These are phyloP conservation scores for Acrobasis suavella DNA, from an alignment of 2,888 invertebrate genomes.

Conservation along the genomic window DNA sequence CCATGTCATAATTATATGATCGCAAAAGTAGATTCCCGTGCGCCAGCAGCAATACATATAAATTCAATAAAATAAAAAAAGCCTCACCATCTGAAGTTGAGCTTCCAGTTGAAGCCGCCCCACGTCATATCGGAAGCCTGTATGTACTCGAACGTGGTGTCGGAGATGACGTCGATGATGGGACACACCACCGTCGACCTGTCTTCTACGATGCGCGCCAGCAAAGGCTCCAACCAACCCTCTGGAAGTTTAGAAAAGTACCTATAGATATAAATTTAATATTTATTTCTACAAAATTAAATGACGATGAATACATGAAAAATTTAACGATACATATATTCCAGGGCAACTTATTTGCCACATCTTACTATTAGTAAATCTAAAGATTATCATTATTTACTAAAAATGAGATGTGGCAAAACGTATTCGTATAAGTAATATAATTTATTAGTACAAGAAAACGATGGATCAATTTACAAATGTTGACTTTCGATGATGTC, in stretches of 20 bases:
- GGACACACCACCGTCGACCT: conserved; percentile 97
- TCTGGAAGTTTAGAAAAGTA: conserved; percentile 75
- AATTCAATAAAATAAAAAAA: background rate
- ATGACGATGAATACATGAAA: no score
- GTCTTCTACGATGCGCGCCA: conserved; percentile 95
- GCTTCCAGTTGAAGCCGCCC: conserved; percentile 99
- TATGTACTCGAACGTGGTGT: conserved; percentile 99
- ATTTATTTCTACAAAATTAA: no score
- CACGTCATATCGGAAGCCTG: conserved; percentile 99
- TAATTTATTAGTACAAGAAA: no score
- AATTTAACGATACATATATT: no score
- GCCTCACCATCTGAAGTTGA: conserved; percentile 97
- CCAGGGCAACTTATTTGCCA: no score
- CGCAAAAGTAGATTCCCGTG: background rate
- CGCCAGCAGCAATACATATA: background rate
- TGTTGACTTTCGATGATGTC: no score
- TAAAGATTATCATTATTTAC: no score
- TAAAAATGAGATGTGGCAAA: no score
- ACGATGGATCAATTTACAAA: no score
- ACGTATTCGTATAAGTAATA: no score
- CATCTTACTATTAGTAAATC: no score
- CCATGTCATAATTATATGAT: no score
- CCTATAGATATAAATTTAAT: background rate
- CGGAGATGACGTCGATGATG: conserved; percentile 99
- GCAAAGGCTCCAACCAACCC: conserved; percentile 98